Percentiles rank a stretch among this genome's conserved stretches.
Evolutionary conservation across 2,113 vertebrate species (phyloP).

Genomic region (Megaptera novaeangliae): DNA sequence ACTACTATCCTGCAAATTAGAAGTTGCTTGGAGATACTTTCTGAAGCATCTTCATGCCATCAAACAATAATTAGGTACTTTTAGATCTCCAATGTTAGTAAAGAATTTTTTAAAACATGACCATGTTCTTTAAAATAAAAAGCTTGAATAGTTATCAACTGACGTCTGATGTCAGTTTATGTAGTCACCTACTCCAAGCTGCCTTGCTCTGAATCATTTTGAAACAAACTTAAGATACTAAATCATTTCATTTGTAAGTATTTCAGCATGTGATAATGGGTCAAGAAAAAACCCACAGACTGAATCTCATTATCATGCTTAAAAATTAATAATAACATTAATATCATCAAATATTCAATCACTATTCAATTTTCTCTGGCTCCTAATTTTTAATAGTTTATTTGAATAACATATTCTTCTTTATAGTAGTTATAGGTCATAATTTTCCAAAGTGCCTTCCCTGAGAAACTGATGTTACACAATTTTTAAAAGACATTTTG

Average conservation of each 20-base stretch:
- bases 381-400: not conserved
- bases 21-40: not conserved
- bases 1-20: not conserved
- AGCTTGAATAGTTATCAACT: not conserved
- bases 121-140: not conserved
- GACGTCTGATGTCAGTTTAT: not conserved
- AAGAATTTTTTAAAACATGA: not conserved
- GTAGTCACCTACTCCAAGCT: not conserved
- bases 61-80: not conserved
- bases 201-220: not conserved
- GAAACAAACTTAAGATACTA: not conserved
- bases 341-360: not conserved
- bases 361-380: not conserved
- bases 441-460: not conserved
- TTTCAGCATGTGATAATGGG: not conserved
- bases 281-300: not conserved
- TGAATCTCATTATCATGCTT: not conserved
- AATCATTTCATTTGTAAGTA: not conserved
- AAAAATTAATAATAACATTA: not conserved
- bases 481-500: not conserved
- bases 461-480: not conserved
- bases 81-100: not conserved
- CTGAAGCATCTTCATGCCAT: not conserved
- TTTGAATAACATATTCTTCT: not conserved
- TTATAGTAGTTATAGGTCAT: not conserved